These are phyloP conservation scores for Lacerta viridis DNA, from an alignment of 2,797 vertebrate species.

Conservation along the genomic window DNA sequence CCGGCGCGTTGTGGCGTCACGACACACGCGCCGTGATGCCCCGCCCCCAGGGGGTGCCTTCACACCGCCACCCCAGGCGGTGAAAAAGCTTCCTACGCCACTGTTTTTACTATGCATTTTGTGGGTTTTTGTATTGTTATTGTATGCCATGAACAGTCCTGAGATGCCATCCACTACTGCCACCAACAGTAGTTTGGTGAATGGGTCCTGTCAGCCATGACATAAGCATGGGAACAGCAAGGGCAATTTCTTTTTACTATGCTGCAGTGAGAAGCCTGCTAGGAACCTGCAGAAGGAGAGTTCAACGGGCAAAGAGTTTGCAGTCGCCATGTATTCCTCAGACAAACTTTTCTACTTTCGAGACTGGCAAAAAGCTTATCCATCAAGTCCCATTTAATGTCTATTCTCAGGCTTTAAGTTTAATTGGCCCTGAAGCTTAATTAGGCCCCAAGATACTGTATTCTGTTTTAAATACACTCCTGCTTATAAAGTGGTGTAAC, in stretches of 20 bases:
- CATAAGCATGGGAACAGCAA: neutral
- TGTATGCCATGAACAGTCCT: too few relatives aligned
- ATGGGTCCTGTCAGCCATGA: neutral
- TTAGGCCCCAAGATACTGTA: neutral
- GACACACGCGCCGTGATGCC: too few relatives aligned
- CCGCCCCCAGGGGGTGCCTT: too few relatives aligned
- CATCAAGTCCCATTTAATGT: neutral
- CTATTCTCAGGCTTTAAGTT: neutral
- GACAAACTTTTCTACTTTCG: neutral
- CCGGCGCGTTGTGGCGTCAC: too few relatives aligned
- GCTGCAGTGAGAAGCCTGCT: neutral
- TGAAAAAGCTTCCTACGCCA: too few relatives aligned
- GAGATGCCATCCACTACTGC: too few relatives aligned
- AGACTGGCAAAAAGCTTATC: neutral
- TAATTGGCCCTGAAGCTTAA: slow-evolving; percentile 10
- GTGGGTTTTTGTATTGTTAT: too few relatives aligned
- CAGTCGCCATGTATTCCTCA: neutral
- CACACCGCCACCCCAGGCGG: too few relatives aligned
- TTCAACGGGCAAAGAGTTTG: neutral
- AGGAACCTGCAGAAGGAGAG: neutral
- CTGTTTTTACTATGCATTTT: too few relatives aligned
- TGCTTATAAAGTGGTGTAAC: neutral
- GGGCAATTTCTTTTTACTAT: neutral
- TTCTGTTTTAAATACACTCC: neutral
- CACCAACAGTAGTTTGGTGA: too few relatives aligned